These are phyloP conservation scores for Eptatretus atami DNA, from an alignment of 2,797 vertebrate genomes.

Conservation along the genomic window DNA sequence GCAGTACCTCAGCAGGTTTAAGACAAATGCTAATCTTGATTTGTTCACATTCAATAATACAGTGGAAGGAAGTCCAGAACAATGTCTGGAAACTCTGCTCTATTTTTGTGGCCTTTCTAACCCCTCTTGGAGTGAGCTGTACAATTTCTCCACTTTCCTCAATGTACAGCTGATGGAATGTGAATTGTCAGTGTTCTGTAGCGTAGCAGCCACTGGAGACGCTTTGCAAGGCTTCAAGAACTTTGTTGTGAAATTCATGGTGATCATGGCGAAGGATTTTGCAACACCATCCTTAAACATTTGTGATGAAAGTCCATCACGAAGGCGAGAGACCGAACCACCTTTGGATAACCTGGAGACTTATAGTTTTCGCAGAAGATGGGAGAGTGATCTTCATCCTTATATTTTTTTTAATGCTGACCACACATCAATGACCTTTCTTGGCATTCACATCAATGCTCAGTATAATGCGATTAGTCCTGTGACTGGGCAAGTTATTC, in stretches of 20 bases:
- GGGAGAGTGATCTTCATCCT: constrained; percentile 72
- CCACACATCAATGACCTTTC: constrained; percentile 56
- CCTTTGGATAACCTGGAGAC: constrained; percentile 47
- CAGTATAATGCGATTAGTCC: constrained; percentile 37
- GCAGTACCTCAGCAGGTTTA: constrained; percentile 46
- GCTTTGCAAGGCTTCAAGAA: constrained; percentile 47
- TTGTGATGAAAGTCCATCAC: constrained; percentile 51
- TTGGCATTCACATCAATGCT: constrained; percentile 38
- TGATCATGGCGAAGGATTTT: constrained; percentile 82
- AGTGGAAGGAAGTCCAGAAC: constrained; percentile 28
- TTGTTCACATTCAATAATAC: constrained; percentile 17
- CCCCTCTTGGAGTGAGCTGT: constrained; percentile 67
- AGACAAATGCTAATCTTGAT: constrained; percentile 23
- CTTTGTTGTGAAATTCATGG: constrained; percentile 84
- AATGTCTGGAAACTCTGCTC: constrained; percentile 57
- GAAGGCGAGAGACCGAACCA: constrained; percentile 17
- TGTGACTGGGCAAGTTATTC: constrained; percentile 21
- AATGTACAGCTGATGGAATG: constrained; percentile 51
- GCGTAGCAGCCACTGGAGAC: constrained; percentile 24
- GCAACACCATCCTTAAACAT: constrained; percentile 58
- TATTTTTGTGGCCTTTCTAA: constrained; percentile 40
- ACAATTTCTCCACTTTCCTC: constrained; percentile 56
- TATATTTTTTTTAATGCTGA: constrained; percentile 85
- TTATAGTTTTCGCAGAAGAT: constrained; percentile 11
- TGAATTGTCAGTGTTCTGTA: constrained; percentile 51